Base-by-base conservation (phyloP, 2,797 vertebrate species). In the Lophius americanus region DNA sequence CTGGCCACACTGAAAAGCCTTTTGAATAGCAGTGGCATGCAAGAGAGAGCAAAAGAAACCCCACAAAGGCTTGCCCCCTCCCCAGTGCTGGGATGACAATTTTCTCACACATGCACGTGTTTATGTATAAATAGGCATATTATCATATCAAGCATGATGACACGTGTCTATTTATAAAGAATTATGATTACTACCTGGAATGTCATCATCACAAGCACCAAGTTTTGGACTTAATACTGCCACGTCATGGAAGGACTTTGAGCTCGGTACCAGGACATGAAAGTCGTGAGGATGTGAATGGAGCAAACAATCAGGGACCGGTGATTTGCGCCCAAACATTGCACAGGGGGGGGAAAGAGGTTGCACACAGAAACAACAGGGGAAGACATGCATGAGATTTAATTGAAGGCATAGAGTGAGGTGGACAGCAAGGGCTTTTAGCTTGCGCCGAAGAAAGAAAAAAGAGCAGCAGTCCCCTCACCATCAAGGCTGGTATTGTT, bases 401-500 rank as follows among this genome's bases (percentile, higher is more conserved):
- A 48, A 64, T 38, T 66, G 39, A 60, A 55, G 52, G 32, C 5
- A 60, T 14, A 14, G 33, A 69, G 57, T 37, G 61, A 60, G 37
- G 58, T 72, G 12, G 51, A 60, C 33, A 78, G 51, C 56, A 68
- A 6, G 33, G 7, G 36, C 63, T 53, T 52, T n/a, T 56, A 58
- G 62, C 60, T 78, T 35, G 2, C 23, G 66, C 51, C 64, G 56
- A 41, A 75, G n/a, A 51, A 73, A 43, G 59, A 60, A 51, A 54
- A 61, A 72, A 77, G 47, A 47, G 46, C 68, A 75, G 73, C 76
- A 80, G 64, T 65, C 60, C 65, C 43, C 43, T 60, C 68, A 23
- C 23, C 62, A 92, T 91, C 86, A 93, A 91, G 79, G 81, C 85
- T 64, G 73, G 73, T 78, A 91, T 92, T 93, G 92, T 94, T 91